Evolutionary conservation across 2,113 vertebrate species (phyloP).

Genomic region (Merops nubicus): DNA sequence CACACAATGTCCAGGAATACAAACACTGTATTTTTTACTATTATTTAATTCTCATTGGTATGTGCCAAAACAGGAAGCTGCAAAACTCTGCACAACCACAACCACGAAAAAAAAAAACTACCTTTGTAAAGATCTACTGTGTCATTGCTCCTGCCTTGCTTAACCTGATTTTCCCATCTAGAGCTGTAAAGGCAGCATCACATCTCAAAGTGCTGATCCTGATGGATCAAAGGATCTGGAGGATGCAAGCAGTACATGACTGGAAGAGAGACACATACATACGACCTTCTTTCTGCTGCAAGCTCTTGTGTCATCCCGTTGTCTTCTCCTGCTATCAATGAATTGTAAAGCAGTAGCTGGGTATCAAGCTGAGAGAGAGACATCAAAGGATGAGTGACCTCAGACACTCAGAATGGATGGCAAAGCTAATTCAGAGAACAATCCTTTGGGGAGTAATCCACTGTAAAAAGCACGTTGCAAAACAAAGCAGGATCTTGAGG

Average conservation of each 20-base stretch:
- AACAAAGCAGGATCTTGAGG: background rate
- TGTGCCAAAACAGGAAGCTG: background rate
- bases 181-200: background rate
- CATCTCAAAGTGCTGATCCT: accelerated
- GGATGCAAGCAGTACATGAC: background rate
- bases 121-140: background rate
- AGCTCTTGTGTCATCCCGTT: background rate
- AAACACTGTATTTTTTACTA: background rate
- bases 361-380: background rate
- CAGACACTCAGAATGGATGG: background rate
- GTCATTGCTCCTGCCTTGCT: background rate
- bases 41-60: background rate
- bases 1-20: background rate
- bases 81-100: background rate
- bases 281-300: background rate
- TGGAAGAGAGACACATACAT: background rate
- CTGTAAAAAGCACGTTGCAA: background rate
- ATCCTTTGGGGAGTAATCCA: background rate
- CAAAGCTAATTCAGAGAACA: background rate
- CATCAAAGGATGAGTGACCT: background rate
- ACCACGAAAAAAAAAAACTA: background rate
- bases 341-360: background rate
- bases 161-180: background rate
- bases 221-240: background rate
- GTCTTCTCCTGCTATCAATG: background rate